These are phyloP conservation scores for Hydrotaea cyrtoneurina DNA, from an alignment of 2,888 invertebrate genomes.

Conservation along the genomic window DNA sequence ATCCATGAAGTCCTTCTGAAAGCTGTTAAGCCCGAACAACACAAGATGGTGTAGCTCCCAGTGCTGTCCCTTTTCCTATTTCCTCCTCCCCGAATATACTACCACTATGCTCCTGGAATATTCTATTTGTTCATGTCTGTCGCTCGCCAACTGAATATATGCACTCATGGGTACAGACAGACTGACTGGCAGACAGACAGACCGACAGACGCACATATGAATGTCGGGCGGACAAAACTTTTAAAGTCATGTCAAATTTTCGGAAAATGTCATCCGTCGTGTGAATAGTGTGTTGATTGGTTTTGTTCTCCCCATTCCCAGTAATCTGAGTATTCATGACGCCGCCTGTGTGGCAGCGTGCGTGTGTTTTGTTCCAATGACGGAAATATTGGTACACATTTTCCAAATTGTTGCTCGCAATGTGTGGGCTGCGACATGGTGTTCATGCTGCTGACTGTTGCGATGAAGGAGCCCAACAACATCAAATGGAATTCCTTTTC, in stretches of 20 bases:
- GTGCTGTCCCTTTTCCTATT: no score
- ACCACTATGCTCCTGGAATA: no score
- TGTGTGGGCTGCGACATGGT: neutral
- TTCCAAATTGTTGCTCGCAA: neutral
- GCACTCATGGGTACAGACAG: no score
- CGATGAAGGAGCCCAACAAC: neutral
- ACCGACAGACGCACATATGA: no score
- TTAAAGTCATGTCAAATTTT: constrained; percentile 19
- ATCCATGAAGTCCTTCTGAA: no score
- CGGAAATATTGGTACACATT: neutral
- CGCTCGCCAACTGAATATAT: no score
- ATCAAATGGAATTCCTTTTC: constrained; percentile 23
- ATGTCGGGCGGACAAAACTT: constrained; percentile 1
- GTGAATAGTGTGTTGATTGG: neutral
- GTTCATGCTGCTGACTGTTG: neutral
- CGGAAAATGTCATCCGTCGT: constrained; percentile 2
- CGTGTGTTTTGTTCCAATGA: neutral
- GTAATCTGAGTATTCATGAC: neutral
- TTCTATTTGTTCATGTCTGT: no score
- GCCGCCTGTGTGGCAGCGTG: neutral
- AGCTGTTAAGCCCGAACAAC: no score
- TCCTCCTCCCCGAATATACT: no score
- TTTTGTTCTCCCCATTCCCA: neutral
- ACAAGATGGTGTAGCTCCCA: no score
- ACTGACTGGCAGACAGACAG: no score